These are phyloP conservation scores for Zaprionus lachaisei DNA, from an alignment of 1,140 invertebrate species.

Conservation along the genomic window DNA sequence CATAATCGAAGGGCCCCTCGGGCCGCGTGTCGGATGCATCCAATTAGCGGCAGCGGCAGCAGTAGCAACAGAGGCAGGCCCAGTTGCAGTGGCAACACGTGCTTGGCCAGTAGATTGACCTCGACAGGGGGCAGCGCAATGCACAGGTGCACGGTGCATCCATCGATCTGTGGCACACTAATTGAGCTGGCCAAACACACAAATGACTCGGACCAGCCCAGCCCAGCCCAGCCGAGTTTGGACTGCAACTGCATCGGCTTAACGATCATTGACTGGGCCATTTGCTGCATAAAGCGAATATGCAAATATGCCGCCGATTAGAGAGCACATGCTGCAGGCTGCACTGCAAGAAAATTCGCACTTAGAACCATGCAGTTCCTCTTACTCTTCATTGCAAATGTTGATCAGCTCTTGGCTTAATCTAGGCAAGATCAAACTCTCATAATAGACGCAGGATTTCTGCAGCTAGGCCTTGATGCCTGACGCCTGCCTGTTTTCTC, in stretches of 20 bases:
- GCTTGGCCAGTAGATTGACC: conserved; percentile 43
- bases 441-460: too few species aligned
- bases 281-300: conserved; percentile 76
- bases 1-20: conserved; percentile 52
- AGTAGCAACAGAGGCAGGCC: neutral
- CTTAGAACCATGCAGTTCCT: too few species aligned
- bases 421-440: too few species aligned
- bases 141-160: conserved; percentile 56
- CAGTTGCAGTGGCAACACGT: conserved; percentile 30
- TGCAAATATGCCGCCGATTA: conserved; percentile 80
- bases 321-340: conserved; percentile 26
- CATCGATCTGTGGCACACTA: conserved; percentile 64
- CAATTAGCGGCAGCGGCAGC: conserved; percentile 28
- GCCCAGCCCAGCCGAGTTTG: conserved; percentile 42
- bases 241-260: conserved; percentile 57
- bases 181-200: conserved; percentile 64
- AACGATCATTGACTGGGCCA: conserved; percentile 78
- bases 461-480: neutral
- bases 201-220: conserved; percentile 33
- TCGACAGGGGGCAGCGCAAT: neutral
- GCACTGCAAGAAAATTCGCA: conserved; percentile 21
- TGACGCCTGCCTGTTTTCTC: neutral
- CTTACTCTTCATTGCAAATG: too few species aligned
- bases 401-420: too few species aligned
- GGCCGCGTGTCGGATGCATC: conserved; percentile 41